Evolutionary conservation across 1,140 invertebrate genomes (phyloP), one percentile per base, ranked within the genome.

Genomic region (Eueides isabella): DNA sequence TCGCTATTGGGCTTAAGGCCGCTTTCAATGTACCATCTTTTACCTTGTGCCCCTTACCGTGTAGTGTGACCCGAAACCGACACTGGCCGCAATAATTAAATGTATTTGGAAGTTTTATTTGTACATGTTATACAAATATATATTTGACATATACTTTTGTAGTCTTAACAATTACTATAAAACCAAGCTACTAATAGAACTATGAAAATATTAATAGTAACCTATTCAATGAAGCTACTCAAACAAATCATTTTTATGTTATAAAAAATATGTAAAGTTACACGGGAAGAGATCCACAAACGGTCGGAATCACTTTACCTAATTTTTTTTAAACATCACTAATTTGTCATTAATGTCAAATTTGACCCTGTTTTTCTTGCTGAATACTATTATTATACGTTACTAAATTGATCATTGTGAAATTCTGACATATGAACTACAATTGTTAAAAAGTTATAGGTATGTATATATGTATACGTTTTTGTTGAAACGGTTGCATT

Each of bases 1-100:
- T 89, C 81, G 89, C 90, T 93, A 93, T 93, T 93, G 90, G 90
- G 90, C 88, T 85, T 93, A 91, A 93, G 91, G 91, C 85, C 91
- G 82, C 86, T 89, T 87, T 92, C 90, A 93, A 92, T 93, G 91
- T 90, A 92, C 91, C 91, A 93, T 93, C 91, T 93, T 92, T 93
- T 89, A 91, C 91, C 91, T 92, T 93, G 91, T 93, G 86, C 91
- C 81, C 88, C 90, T 93, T 93, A 89, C 79, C 77, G 77, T 80
- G 80, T 82, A 70, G 81, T 82, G 80, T 92, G 90, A 93, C 89
- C 90, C 90, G 80, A 91, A 92, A 89, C 84, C 72, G 79, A 78
- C 79, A 75, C 80, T 73, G 74, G 72, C 80, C 74, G 74, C 76
- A 72, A 78, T 76, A 80, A 77, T 68, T 71, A 33, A 61, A 48